Conservation (phyloP, 2,797 vertebrate species). For the Anisognathus igniventris region DNA sequence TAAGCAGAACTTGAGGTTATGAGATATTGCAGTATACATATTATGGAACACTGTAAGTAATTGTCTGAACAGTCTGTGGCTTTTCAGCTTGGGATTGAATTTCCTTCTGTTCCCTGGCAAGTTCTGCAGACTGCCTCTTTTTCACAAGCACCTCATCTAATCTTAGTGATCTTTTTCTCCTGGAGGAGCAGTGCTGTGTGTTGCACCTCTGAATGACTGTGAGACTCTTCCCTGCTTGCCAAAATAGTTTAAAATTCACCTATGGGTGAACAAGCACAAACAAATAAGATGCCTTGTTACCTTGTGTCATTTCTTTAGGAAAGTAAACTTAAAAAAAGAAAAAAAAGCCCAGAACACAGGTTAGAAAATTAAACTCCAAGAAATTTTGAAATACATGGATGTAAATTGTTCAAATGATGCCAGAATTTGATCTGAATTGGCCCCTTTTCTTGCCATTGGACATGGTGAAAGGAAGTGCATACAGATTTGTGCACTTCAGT, state of each 20-base stretch:
- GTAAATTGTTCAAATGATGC: not conserved
- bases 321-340: not conserved
- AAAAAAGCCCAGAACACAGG: no score
- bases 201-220: not conserved
- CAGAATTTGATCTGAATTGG: not conserved
- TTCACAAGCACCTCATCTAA: not conserved
- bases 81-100: not conserved
- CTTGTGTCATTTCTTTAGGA: not conserved
- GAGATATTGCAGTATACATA: not conserved
- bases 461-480: accelerated
- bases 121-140: not conserved
- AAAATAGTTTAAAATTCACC: not conserved
- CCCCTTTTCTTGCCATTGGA: not conserved
- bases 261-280: not conserved
- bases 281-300: not conserved
- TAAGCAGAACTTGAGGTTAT: not conserved
- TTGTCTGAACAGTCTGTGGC: not conserved
- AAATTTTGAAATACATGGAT: not conserved
- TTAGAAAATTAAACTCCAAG: not conserved
- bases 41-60: not conserved
- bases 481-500: not conserved
- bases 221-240: not conserved
- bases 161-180: not conserved
- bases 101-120: not conserved
- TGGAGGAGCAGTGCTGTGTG: not conserved